These are phyloP conservation scores for Dasyurus viverrinus DNA, from an alignment of 2,113 vertebrate genomes.

Conservation along the genomic window DNA sequence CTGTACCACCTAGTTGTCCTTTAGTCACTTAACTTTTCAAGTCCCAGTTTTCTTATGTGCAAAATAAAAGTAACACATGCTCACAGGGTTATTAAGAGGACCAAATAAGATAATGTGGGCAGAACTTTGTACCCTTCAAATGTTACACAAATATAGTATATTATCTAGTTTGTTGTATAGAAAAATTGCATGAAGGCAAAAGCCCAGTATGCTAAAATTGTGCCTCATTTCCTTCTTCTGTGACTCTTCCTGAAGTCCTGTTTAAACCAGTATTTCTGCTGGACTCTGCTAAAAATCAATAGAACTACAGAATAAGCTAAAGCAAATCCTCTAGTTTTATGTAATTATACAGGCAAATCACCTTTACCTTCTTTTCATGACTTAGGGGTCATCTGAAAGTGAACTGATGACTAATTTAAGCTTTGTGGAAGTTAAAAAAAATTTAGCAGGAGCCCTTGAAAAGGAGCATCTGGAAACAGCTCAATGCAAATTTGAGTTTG, in stretches of 20 bases:
- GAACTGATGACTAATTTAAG: constrained; percentile 52
- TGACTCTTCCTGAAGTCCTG: neutral
- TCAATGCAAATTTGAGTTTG: constrained; percentile 36
- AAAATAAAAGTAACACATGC: neutral
- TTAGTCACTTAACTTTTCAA: neutral
- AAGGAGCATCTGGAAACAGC: constrained; percentile 1
- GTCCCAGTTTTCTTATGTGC: neutral
- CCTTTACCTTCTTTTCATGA: neutral
- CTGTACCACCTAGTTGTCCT: no score
- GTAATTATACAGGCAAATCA: neutral
- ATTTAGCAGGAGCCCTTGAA: constrained; percentile 47
- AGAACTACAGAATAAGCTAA: constrained; percentile 28
- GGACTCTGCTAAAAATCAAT: neutral
- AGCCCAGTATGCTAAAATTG: neutral
- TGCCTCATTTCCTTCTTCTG: neutral
- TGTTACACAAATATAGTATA: neutral
- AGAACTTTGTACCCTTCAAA: neutral
- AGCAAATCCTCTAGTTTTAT: neutral
- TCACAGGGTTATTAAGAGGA: neutral
- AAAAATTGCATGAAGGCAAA: neutral
- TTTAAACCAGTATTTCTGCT: neutral
- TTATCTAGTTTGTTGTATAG: neutral
- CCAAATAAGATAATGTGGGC: neutral
- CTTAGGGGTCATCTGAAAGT: constrained; percentile 21
- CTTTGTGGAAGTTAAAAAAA: constrained; percentile 26